These are phyloP conservation scores for Apodemus speciosus DNA, from an alignment of 2,113 vertebrate genomes.

Conservation along the genomic window DNA sequence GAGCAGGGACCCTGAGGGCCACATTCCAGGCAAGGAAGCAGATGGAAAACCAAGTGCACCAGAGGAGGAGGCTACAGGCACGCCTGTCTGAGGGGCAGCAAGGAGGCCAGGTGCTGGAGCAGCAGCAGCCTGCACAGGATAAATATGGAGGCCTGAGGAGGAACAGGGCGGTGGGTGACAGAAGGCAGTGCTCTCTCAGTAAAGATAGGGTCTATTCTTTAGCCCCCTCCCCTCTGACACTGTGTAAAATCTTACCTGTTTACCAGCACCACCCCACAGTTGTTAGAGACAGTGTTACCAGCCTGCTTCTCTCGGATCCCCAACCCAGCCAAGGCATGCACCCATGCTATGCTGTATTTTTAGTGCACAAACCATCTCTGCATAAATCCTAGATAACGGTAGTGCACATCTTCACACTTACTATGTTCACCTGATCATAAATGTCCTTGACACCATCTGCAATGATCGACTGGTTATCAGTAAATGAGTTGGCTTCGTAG, in stretches of 20 bases:
- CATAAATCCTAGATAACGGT: neutral
- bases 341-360: neutral
- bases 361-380: neutral
- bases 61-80: too few species aligned
- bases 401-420: conserved; percentile 14
- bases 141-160: neutral
- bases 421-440: conserved; percentile 3
- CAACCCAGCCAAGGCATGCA: neutral
- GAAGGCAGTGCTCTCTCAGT: neutral
- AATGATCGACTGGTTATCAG: conserved; percentile 30
- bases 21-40: neutral
- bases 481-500: neutral
- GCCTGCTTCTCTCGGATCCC: neutral
- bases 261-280: too few species aligned
- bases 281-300: neutral
- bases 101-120: fast-evolving
- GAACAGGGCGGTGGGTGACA: fast-evolving
- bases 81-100: fast-evolving
- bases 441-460: neutral
- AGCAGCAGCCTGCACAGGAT: fast-evolving
- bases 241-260: neutral
- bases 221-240: neutral
- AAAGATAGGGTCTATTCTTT: neutral
- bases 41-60: neutral
- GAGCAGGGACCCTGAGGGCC: neutral